Percentiles rank a stretch among this genome's conserved stretches.
Evolutionary conservation across 2,888 invertebrate genomes (phyloP).

Genomic region (Drosophila anceps): DNA sequence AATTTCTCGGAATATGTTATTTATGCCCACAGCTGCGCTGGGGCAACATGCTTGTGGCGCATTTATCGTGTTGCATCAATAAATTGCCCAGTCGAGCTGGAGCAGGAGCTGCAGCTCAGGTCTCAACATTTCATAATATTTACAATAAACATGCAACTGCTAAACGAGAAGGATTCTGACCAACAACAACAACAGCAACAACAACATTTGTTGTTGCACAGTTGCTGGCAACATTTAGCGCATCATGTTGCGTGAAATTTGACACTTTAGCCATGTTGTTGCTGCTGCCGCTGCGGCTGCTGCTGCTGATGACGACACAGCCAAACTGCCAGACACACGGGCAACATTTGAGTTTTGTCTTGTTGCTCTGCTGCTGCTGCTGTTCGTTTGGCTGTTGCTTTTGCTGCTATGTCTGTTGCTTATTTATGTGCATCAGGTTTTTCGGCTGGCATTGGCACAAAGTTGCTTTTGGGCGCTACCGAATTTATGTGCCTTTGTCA

Average conservation of each 20-base stretch:
- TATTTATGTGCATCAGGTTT: constrained; percentile 59
- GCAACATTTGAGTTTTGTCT: constrained; percentile 62
- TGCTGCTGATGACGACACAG: constrained; percentile 58
- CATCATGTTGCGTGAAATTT: constrained; percentile 82
- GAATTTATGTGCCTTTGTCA: constrained; percentile 80
- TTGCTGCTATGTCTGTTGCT: constrained; percentile 43
- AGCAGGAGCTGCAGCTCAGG: constrained; percentile 49
- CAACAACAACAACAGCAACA: constrained; percentile 34
- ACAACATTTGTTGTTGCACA: constrained; percentile 51
- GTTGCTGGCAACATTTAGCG: constrained; percentile 80
- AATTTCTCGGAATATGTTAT: constrained; percentile 76
- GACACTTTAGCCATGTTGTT: constrained; percentile 73
- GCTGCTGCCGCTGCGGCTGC: constrained; percentile 20
- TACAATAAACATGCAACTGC: constrained; percentile 83
- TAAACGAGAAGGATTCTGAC: constrained; percentile 43
- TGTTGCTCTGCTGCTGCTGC: constrained; percentile 33
- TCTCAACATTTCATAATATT: constrained; percentile 82
- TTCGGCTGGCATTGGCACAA: constrained; percentile 19
- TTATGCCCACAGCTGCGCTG: constrained; percentile 54
- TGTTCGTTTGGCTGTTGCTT: constrained; percentile 23
- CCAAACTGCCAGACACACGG: constrained; percentile 67
- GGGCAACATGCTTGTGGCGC: constrained; percentile 66
- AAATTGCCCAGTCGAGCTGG: constrained; percentile 58
- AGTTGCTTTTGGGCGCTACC: constrained; percentile 60
- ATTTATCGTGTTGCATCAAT: constrained; percentile 79